Percentiles rank a stretch among this genome's conserved stretches.
Conservation (phyloP, 2,797 vertebrate genomes). For the Xyrichtys novacula region DNA sequence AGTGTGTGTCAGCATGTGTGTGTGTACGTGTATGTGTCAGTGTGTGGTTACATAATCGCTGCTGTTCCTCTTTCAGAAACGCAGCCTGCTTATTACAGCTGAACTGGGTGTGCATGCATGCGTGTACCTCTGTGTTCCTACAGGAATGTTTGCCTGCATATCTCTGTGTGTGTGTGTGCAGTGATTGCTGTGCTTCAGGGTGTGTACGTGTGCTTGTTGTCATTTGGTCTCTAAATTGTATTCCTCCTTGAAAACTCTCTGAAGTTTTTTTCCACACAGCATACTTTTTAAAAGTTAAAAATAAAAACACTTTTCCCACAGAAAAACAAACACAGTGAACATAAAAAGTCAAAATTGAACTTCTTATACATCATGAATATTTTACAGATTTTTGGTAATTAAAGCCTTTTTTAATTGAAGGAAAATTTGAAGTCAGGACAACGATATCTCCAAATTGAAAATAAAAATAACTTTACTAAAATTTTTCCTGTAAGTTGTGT, state of each 20-base stretch:
- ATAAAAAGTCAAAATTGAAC: too few relatives aligned
- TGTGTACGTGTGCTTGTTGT: slow-evolving; percentile 23
- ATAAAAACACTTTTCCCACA: too few relatives aligned
- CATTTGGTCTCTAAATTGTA: background rate
- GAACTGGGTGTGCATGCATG: slow-evolving; percentile 61
- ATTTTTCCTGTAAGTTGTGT: too few relatives aligned
- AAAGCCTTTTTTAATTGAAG: too few relatives aligned
- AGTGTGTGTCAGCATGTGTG: slow-evolving; percentile 26
- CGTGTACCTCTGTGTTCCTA: slow-evolving; percentile 42
- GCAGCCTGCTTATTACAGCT: slow-evolving; percentile 69
- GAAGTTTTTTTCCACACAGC: too few relatives aligned
- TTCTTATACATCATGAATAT: too few relatives aligned
- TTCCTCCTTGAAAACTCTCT: background rate
- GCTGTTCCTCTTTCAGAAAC: slow-evolving; percentile 60
- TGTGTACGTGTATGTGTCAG: slow-evolving; percentile 37
- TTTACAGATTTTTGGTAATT: too few relatives aligned
- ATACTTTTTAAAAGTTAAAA: too few relatives aligned
- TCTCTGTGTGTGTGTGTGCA: slow-evolving; percentile 28
- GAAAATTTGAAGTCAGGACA: too few relatives aligned
- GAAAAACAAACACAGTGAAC: too few relatives aligned
- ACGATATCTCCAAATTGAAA: too few relatives aligned
- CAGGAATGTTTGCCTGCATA: slow-evolving; percentile 37
- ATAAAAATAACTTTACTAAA: too few relatives aligned
- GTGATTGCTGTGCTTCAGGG: slow-evolving; percentile 31
- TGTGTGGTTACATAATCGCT: slow-evolving; percentile 67